Evolutionary conservation across 1,140 invertebrate species (phyloP).

Genomic region (Druon quercuslanigerum): DNA sequence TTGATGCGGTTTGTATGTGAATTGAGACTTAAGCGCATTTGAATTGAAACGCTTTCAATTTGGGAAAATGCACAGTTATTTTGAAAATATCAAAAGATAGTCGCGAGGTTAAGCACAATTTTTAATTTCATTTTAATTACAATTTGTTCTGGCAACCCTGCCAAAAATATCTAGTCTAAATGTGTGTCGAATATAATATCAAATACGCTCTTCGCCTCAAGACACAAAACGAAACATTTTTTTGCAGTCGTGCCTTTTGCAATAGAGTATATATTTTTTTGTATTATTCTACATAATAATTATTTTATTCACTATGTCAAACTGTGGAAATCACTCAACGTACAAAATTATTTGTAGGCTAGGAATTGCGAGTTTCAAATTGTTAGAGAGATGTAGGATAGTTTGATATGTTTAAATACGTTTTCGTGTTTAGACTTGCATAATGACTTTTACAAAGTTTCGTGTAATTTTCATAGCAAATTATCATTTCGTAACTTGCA

Average conservation of each 20-base stretch:
- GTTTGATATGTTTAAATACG: conserved; percentile 11
- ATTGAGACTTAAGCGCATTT: too few relatives aligned
- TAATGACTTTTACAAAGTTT: conserved; percentile 24
- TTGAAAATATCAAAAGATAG: too few relatives aligned
- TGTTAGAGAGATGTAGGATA: neutral
- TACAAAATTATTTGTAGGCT: conserved; percentile 1
- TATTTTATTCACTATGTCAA: neutral
- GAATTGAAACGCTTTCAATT: too few relatives aligned
- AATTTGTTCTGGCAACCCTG: neutral
- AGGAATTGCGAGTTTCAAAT: neutral
- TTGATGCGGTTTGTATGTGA: too few relatives aligned
- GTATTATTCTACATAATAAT: conserved; percentile 17
- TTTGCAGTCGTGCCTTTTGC: neutral
- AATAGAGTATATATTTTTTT: neutral
- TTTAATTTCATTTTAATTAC: neutral
- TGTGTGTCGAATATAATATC: neutral
- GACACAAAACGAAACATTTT: neutral
- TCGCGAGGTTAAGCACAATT: too few relatives aligned
- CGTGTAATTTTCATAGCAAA: neutral
- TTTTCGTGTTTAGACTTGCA: conserved; percentile 25
- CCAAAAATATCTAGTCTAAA: conserved; percentile 18
- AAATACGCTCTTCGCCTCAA: neutral
- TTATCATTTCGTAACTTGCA: too few relatives aligned
- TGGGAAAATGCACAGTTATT: too few relatives aligned
- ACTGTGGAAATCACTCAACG: neutral